phyloP scores from a whole-genome alignment of 2,113 vertebrate genomes.

The Anser brachyrhynchus region DNA sequence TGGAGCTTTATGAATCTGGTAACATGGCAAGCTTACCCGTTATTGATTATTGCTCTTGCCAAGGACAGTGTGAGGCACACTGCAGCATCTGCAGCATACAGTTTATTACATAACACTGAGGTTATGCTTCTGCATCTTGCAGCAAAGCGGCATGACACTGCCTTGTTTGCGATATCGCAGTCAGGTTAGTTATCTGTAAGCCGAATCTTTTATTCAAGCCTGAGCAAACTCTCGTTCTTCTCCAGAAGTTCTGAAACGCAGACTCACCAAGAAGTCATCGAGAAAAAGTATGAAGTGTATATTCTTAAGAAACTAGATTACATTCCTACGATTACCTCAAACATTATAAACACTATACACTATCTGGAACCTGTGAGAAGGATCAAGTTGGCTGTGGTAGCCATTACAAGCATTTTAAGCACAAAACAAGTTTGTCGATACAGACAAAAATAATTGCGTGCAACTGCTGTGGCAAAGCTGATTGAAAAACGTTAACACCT shows the following conservation, averaged over 20 bases:
- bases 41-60: neutral
- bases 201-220: neutral
- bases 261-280: neutral
- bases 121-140: neutral
- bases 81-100: neutral
- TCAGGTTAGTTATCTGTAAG: neutral
- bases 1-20: neutral
- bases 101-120: neutral
- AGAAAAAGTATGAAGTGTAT: neutral
- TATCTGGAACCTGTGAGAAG: neutral
- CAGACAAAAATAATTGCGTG: neutral
- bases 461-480: neutral
- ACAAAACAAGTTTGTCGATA: constrained; percentile 8
- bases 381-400: neutral
- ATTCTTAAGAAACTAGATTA: neutral
- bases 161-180: neutral
- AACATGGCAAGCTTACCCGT: neutral
- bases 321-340: neutral
- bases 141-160: neutral
- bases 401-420: neutral
- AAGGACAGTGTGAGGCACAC: neutral
- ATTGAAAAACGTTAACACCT: constrained; percentile 46
- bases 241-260: neutral
- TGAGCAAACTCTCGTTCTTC: neutral
- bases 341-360: neutral